phyloP scores from a whole-genome alignment of 2,888 invertebrate genomes.

The Nomada fabriciana region DNA sequence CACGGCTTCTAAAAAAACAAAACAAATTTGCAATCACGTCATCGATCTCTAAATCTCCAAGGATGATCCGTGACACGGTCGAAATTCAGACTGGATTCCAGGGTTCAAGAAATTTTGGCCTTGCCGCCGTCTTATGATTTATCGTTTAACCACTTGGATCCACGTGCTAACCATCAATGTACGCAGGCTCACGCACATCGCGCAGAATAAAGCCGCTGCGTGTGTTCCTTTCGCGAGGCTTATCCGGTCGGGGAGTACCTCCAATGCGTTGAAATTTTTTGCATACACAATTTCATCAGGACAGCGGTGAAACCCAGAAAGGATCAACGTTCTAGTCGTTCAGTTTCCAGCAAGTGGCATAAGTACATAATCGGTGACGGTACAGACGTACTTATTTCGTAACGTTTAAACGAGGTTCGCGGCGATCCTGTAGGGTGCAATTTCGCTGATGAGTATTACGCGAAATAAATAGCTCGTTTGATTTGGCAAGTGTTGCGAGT shows the following conservation, averaged over 20 bases:
- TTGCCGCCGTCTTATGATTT: constrained; percentile 13
- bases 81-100: background rate
- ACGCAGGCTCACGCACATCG: constrained; percentile 19
- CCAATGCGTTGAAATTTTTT: background rate
- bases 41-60: too few relatives aligned
- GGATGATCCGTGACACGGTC: too few relatives aligned
- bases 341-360: too few relatives aligned
- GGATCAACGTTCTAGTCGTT: too few relatives aligned
- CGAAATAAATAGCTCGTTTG: background rate
- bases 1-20: too few relatives aligned
- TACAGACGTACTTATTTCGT: background rate
- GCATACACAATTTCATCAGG: background rate
- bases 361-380: background rate
- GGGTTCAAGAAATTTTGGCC: background rate
- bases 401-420: background rate
- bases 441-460: background rate
- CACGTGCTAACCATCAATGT: constrained; percentile 26
- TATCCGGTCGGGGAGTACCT: constrained; percentile 18
- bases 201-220: constrained; percentile 10
- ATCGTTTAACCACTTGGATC: constrained; percentile 22
- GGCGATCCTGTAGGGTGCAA: background rate
- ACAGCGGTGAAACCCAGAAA: too few relatives aligned
- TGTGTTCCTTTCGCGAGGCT: constrained; percentile 10
- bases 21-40: too few relatives aligned
- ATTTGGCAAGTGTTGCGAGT: background rate